Conservation (phyloP, 2,888 invertebrate genomes). For the Polydrusus cervinus region DNA sequence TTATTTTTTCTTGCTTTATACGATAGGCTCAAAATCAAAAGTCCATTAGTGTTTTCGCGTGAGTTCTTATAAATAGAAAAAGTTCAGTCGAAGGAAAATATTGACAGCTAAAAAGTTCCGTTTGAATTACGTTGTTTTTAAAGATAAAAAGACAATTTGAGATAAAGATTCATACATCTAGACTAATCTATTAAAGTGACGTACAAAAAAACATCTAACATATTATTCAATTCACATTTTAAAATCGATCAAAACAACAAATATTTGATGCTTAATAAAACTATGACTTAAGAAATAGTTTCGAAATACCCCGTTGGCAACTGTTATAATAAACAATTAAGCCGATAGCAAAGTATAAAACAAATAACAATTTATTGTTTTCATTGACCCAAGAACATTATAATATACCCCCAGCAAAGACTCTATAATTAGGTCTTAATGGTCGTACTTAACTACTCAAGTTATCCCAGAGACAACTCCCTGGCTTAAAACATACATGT, state of each 20-base stretch:
- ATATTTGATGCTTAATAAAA: conserved; percentile 3
- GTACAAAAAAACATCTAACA: too few species aligned
- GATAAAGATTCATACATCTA: too few species aligned
- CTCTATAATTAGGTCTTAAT: conserved; percentile 4
- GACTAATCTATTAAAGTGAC: too few species aligned
- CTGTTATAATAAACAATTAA: conserved; percentile 16
- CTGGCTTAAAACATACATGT: neutral
- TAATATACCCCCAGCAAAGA: conserved; percentile 46
- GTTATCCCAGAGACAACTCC: neutral
- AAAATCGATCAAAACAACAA: conserved; percentile 1
- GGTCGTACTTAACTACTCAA: neutral
- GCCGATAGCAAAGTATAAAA: conserved; percentile 23
- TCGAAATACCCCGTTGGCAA: conserved; percentile 27
- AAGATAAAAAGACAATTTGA: too few species aligned
- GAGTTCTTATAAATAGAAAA: too few species aligned
- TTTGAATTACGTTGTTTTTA: too few species aligned
- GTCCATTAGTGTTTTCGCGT: too few species aligned
- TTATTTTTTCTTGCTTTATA: too few species aligned
- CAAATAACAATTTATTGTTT: conserved; percentile 39
- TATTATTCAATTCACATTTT: neutral
- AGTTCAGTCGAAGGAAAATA: too few species aligned
- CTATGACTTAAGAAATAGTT: conserved; percentile 7
- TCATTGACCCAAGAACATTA: conserved; percentile 34
- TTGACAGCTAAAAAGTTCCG: too few species aligned
- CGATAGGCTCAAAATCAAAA: too few species aligned